A percentile compares a stretch with the other conserved stretches of the same genome.
phyloP scores from a whole-genome alignment of 1,140 invertebrate genomes.

The Lordiphosa clarofinis region DNA sequence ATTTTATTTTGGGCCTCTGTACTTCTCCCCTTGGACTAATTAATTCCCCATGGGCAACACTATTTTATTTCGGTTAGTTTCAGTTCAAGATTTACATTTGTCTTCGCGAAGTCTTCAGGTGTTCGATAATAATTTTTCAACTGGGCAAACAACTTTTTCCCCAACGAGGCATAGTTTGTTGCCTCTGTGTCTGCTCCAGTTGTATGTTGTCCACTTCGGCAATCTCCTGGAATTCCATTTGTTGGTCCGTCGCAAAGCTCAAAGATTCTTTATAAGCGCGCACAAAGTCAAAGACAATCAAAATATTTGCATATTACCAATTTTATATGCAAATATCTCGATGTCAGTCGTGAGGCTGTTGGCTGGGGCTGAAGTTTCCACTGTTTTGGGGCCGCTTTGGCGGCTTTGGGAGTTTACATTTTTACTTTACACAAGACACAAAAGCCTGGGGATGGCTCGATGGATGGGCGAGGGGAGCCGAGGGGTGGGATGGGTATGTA shows the following conservation, averaged over 20 bases:
- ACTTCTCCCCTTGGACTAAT: conserved; percentile 44
- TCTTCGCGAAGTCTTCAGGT: conserved; percentile 33
- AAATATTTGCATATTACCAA: conserved; percentile 78
- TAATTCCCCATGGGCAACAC: conserved; percentile 75
- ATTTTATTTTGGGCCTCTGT: conserved; percentile 1
- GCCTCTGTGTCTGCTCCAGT: conserved; percentile 51
- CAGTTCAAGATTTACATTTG: conserved; percentile 53
- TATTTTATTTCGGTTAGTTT: conserved; percentile 22
- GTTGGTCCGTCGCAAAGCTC: conserved; percentile 36
- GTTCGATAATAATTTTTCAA: conserved; percentile 74
- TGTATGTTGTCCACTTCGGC: conserved; percentile 28
- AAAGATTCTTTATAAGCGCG: conserved; percentile 78
- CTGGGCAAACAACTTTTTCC: conserved; percentile 50
- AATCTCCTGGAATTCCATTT: conserved; percentile 22
- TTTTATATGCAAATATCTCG: conserved; percentile 74
- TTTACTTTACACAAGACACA: conserved; percentile 64
- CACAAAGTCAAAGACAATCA: conserved; percentile 78
- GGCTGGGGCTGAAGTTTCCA: conserved; percentile 12
- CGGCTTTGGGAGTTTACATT: conserved; percentile 69
- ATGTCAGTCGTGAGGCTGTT: conserved; percentile 67
- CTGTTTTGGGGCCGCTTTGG: conserved; percentile 69
- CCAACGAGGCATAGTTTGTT: conserved; percentile 1
- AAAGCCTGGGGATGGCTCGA: conserved; percentile 25
- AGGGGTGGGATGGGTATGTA: conserved; percentile 7
- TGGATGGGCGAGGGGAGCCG: neutral